Base-by-base conservation (phyloP, 1,140 invertebrate genomes). In the Pseudomyrmex flavicornis region DNA sequence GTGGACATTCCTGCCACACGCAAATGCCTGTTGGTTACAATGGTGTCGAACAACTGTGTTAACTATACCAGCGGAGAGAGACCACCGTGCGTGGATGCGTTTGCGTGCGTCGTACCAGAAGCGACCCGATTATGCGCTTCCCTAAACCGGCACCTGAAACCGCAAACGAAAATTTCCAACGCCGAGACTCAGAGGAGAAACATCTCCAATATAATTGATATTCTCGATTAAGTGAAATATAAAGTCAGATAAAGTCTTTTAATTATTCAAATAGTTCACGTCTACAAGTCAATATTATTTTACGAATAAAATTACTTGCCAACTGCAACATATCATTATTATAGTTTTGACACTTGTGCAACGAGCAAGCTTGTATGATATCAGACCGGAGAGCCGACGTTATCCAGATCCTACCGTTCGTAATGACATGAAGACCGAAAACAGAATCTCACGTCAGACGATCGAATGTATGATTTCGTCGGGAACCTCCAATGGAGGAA, bases 11-110 rank as follows among this genome's bases (percentile, higher is more conserved):
- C 76, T 72, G 22, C 54, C 76, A 44, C 76, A 80, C 76, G 76
- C 76, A 80, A 80, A 80, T 80, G 76, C 76, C 76, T 80, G 66
- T 80, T 72, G 76, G 76, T 80, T 80, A 80, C 76, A 61, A 80
- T 61, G 76, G 76, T 79, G 76, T 79, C 76, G 76, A 80, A 80
- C 54, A 80, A 80, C 76, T 70, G 76, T 72, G 76, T 70, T 80
- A 80, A 70, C 76, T 70, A 59, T 72, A 80, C 20, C 44, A 35
- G 66, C n/a, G n/a, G 54, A 35, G 35, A 35, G 35, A 35, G 52
- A 72, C 76, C 66, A 59, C 35, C 76, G 66, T 70, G 72, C 15
- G 20, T 70, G 7, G 5, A 13, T 58, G 26, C 50, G 9, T 46
- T 46, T 52, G 65, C 76, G 74, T 77, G 75, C 54, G 52, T 69